Percentiles rank a stretch among this genome's conserved stretches.
phyloP scores from a whole-genome alignment of 2,888 invertebrate genomes.

The Sinopyrophorus schimmeli region DNA sequence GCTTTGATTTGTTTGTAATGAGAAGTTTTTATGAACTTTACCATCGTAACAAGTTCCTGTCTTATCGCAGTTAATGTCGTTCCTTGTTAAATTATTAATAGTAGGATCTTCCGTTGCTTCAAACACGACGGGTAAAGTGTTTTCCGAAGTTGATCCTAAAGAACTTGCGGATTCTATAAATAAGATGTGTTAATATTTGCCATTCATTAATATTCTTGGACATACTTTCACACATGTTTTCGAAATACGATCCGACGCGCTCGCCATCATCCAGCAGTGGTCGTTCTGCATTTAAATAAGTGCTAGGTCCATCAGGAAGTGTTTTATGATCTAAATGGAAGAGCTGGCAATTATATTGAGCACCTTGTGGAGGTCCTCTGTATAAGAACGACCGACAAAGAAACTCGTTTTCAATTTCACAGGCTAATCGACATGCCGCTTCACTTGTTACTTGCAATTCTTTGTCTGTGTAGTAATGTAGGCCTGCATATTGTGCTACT shows the following conservation, averaged over 20 bases:
- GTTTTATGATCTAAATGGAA: conserved; percentile 93
- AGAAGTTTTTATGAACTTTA: too few species aligned
- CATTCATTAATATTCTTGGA: not conserved
- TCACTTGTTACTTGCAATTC: conserved; percentile 88
- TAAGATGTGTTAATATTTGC: conserved; percentile 4
- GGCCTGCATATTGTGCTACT: conserved; percentile 87
- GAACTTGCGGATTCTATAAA: conserved; percentile 13
- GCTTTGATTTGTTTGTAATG: too few species aligned
- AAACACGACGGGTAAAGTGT: conserved; percentile 73
- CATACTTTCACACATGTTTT: conserved; percentile 90
- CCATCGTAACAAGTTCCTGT: conserved; percentile 95
- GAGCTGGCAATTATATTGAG: conserved; percentile 87
- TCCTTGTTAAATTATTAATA: conserved; percentile 73
- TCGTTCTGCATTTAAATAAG: conserved; percentile 85
- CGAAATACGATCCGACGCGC: conserved; percentile 85
- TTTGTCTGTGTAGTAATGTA: conserved; percentile 93
- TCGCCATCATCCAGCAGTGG: conserved; percentile 91
- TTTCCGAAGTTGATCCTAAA: conserved; percentile 55
- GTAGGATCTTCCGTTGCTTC: conserved; percentile 77
- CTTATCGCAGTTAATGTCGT: conserved; percentile 88
- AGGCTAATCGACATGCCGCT: conserved; percentile 85
- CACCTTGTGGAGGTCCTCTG: conserved; percentile 67
- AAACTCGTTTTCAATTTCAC: conserved; percentile 92
- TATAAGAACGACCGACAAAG: conserved; percentile 83
- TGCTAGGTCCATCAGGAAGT: conserved; percentile 88